Evolutionary conservation across 2,888 invertebrate species (phyloP).

Genomic region (Oscheius sp.): DNA sequence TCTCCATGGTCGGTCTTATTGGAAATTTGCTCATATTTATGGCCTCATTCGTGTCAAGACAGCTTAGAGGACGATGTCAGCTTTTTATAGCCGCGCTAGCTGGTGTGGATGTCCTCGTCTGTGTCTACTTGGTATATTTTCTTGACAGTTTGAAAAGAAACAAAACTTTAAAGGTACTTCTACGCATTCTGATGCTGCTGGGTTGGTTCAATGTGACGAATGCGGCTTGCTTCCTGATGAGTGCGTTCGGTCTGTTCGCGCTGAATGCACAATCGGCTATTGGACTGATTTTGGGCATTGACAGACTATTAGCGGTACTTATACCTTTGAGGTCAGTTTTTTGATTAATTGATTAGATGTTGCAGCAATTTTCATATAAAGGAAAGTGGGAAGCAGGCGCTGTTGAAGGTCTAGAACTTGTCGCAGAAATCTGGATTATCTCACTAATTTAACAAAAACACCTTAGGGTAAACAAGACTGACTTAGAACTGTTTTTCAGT

Average conservation of each 20-base stretch:
- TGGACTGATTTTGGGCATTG: constrained; percentile 54
- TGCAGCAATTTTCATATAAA: no score
- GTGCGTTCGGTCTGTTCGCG: constrained; percentile 53
- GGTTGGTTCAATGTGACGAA: constrained; percentile 47
- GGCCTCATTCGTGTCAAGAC: constrained; percentile 43
- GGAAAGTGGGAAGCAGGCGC: no score
- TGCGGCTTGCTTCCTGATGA: constrained; percentile 44
- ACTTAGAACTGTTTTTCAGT: no score
- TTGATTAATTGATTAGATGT: not conserved
- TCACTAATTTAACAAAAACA: no score
- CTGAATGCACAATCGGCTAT: constrained; percentile 54
- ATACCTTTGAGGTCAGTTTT: constrained; percentile 44
- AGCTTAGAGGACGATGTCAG: constrained; percentile 50
- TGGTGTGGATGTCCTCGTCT: constrained; percentile 48
- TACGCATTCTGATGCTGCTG: constrained; percentile 49
- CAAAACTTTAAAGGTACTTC: constrained; percentile 40
- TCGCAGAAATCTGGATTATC: no score
- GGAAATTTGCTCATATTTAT: constrained; percentile 50
- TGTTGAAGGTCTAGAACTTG: no score
- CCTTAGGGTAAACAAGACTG: no score
- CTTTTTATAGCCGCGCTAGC: constrained; percentile 50
- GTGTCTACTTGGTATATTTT: constrained; percentile 49
- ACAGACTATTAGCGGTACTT: constrained; percentile 51
- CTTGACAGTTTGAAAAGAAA: not conserved
- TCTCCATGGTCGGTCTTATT: constrained; percentile 49